These are phyloP conservation scores for Muscicapa comitata DNA, from an alignment of 2,797 vertebrate genomes.

Conservation along the genomic window DNA sequence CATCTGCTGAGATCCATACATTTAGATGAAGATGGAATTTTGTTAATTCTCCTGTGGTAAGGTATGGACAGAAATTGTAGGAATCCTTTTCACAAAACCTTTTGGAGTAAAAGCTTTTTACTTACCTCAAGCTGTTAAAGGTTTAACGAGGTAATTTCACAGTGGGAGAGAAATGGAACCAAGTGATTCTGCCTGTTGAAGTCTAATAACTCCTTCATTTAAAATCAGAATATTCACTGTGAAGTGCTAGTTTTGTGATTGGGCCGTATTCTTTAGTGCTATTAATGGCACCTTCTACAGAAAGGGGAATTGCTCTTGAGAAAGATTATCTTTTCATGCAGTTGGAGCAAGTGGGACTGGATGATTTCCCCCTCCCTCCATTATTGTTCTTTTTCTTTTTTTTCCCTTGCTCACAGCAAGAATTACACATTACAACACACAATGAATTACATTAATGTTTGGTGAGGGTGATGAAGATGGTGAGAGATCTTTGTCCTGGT, in stretches of 20 bases:
- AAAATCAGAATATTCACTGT: constrained; percentile 26
- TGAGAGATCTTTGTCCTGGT: not conserved
- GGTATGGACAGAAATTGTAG: not conserved
- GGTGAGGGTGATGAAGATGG: not conserved
- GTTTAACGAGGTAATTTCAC: constrained; percentile 62
- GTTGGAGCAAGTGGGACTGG: not conserved
- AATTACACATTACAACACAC: not conserved
- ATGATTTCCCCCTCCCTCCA: not conserved
- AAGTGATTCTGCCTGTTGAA: constrained; percentile 29
- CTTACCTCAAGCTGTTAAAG: constrained; percentile 57
- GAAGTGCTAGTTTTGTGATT: constrained; percentile 23
- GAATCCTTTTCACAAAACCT: constrained; percentile 4
- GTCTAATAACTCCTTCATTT: constrained; percentile 58
- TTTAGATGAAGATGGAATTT: not conserved
- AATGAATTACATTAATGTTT: not conserved
- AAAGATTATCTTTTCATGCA: not conserved
- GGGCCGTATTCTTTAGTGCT: not conserved
- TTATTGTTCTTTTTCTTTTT: not conserved
- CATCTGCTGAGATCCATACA: not conserved
- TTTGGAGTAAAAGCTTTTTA: constrained; percentile 40
- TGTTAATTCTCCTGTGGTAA: not conserved
- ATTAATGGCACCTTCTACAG: not conserved
- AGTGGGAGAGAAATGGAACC: constrained; percentile 42
- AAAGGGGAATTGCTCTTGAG: constrained; percentile 4
- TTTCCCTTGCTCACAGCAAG: not conserved